Evolutionary conservation across 2,797 vertebrate genomes (phyloP), one percentile per base, ranked within the genome.

Genomic region (Tapirus indicus): DNA sequence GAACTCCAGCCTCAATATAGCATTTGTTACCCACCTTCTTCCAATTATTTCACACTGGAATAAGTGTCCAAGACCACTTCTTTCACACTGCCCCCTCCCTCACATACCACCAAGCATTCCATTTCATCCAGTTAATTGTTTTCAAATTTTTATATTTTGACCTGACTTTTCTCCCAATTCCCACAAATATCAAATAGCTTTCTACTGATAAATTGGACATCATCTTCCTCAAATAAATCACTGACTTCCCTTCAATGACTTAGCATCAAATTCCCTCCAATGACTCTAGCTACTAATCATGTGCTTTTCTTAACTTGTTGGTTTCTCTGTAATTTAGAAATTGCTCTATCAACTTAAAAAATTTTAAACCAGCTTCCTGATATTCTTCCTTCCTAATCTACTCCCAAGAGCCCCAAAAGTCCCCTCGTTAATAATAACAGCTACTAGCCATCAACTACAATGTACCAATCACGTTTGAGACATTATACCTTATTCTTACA

Each of bases 151-250:
- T 77, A 91, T 84, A 93, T 97, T 96, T 96, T 97, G 79, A 89
- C 89, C 75, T 91, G 86, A 89, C 83, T 94, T 96, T 94, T 96
- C 79, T 92, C 64, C 35, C 60, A 92, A 75, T 97, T 94, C 93
- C 88, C 90, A 96, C 87, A 97, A 97, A 91, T 97, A 94, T 95
- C 94, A 93, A 84, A 69, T 79, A 58, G 29, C 49, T 91, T 88
- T 94, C 74, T 91, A 85, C 66, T 96, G 88, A 96, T 94, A 95
- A 97, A 97, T 87, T 93, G 72, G 71, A 80, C 47, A 85, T 56
- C 56, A 69, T 97, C 97, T 96, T 97, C 52, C 80, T 96, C 86
- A 93, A 97, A 96, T 66, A 94, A 94, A 96, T 94, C 86, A 91
- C 25, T 41, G n/a, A 80, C 92, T 94, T 96, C 35, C 32, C 16